Base-by-base conservation (phyloP, 2,888 invertebrate genomes). In the Noctua pronuba region DNA sequence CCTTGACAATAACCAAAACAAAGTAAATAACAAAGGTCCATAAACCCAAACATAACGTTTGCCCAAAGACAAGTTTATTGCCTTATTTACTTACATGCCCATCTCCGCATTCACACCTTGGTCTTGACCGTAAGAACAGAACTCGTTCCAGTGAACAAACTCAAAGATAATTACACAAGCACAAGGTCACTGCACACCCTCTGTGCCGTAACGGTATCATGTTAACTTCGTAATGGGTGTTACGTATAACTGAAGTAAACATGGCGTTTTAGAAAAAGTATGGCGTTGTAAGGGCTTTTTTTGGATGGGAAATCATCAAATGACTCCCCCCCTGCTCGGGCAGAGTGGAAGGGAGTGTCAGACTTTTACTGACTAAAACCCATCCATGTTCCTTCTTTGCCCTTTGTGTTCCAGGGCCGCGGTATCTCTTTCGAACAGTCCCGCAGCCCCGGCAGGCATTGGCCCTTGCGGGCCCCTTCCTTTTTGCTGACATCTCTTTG, bases 181-280 rank as follows among this genome's bases (percentile, higher is more conserved):
- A n/a, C 73, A 82, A 85, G 79, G 87, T 77, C 76, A 75, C 49
- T 69, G 68, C 80, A 66, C 87, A 86, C 87, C 87, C 87, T 88
- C 62, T 8, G 28, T 72, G 73, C 58, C 67, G 58, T 72, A 72
- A 83, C 70, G 60, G 49, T 69, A 67, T 66, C 46, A 64, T 55
- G 38, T 75, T 49, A 16, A 65, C 81, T 73, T 75, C 52, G 75
- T 66, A 44, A 60, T 79, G 31, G 35, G n/a, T 44, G 6, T 60
- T 82, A 82, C 44, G 62, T 65, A 41, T 16, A 28, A 0, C n/a
- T n/a, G 18, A 31, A 31, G 16, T 41, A n/a, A n/a, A 41, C n/a
- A 38, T 38, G 7, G 11, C 7, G 58, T 58, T 55, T n/a, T 24
- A 28, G 28, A 28, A 58, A n/a, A 58, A 58, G 16, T 58, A 18